Base-by-base conservation (phyloP, 2,113 vertebrate species). In the Lophochroa leadbeateri region DNA sequence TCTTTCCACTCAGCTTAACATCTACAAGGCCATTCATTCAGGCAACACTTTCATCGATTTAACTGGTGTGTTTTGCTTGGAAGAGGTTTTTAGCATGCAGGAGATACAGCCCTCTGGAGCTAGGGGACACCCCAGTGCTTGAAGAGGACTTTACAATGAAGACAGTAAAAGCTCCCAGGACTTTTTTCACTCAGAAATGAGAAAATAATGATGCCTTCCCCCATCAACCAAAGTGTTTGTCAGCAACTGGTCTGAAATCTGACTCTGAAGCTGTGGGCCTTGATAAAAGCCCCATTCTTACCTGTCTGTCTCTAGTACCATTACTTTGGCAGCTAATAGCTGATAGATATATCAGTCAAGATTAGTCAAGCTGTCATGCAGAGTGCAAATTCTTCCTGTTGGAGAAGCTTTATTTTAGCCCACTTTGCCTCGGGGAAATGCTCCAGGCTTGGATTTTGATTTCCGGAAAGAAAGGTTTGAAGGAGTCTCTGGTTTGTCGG, bases 1-100 rank as follows among this genome's bases (percentile, higher is more conserved):
- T 78, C 50, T 86, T 93, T 94, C 47, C 71, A 93, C 79, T 86
- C 60, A 93, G 68, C 35, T 90, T 88, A 86, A 78, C 39, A 90
- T 58, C 29, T 29, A 64, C 39, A 60, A 47, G 50, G 47, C 39
- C 72, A 90, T 60, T 92, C 24, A 57, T 70, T 71, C 43, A 64
- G 64, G 55, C 79, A 92, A 61, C 47, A 33, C 9, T 86, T 86
- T 18, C 46, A 78, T 83, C 78, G 80, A 88, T 94, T 88, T 90
- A 57, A 49, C 29, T 23, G 27, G 33, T 47, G 3, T 83, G 50
- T 71, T 91, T 90, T 78, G 2, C 53, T 95, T 69, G 41, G 24
- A 79, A 79, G 37, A 70, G 13, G 19, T 41, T 94, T 69, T 71
- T 57, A 49, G 65, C 47, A 78, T 29, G 57, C 52, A 61, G 37